phyloP scores from a whole-genome alignment of 2,113 vertebrate species.

The Gracilinanus agilis region DNA sequence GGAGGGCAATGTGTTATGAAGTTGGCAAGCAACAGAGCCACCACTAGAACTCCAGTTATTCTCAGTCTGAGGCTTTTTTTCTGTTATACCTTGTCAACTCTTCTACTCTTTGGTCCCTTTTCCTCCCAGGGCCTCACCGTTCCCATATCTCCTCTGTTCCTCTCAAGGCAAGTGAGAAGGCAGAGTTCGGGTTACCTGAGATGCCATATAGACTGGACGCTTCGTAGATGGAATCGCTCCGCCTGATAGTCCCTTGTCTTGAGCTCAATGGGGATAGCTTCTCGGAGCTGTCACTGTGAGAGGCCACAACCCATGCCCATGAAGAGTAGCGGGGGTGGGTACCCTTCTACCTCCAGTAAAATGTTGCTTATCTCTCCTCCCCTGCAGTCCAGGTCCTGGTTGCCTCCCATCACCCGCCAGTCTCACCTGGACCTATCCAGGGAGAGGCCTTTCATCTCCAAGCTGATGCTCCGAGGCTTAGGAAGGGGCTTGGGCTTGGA shows the following conservation, averaged over 20 bases:
- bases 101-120: background rate
- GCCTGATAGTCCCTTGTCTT: slow-evolving; percentile 63
- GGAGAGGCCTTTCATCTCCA: slow-evolving; percentile 85
- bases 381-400: background rate
- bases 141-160: background rate
- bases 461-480: slow-evolving; percentile 83
- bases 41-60: background rate
- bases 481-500: slow-evolving; percentile 81
- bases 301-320: slow-evolving; percentile 61
- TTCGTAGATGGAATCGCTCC: slow-evolving; percentile 82
- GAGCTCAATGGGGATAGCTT: slow-evolving; percentile 5
- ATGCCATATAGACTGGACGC: slow-evolving; percentile 85
- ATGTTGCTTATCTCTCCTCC: background rate
- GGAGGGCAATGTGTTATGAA: background rate
- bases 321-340: background rate
- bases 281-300: slow-evolving; percentile 75
- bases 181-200: slow-evolving; percentile 83
- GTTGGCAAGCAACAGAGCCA: background rate
- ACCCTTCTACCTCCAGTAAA: background rate
- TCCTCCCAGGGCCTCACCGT: too few species aligned
- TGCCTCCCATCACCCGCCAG: background rate
- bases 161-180: background rate
- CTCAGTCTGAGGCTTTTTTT: background rate
- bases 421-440: slow-evolving; percentile 81
- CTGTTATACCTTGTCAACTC: background rate